Conservation (phyloP, 2,888 invertebrate genomes). For the Plebejus argus region DNA sequence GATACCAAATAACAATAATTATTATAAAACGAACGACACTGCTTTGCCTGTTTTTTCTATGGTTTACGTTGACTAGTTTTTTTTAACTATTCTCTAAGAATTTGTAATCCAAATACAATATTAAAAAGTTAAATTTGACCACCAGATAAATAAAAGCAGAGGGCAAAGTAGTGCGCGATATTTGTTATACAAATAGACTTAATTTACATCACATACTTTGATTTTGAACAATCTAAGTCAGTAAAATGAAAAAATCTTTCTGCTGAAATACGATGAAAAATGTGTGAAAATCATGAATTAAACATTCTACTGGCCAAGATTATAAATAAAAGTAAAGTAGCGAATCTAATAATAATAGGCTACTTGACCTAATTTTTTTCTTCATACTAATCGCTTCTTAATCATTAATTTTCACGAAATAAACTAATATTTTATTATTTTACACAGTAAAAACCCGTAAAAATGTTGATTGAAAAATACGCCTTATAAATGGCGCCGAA, state of each 20-base stretch:
- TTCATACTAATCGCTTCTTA: too few species aligned
- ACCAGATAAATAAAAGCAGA: not conserved
- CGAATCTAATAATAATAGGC: slow-evolving; percentile 18
- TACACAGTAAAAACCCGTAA: too few species aligned
- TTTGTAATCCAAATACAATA: not conserved
- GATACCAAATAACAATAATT: not conserved
- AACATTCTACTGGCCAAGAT: not conserved
- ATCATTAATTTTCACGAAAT: too few species aligned
- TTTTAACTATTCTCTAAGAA: not conserved
- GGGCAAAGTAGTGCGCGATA: not conserved
- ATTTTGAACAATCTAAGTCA: not conserved
- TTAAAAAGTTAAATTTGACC: not conserved
- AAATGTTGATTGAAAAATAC: too few species aligned
- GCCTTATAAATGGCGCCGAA: too few species aligned
- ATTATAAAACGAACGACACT: not conserved
- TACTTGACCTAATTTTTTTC: too few species aligned
- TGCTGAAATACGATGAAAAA: not conserved
- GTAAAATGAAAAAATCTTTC: not conserved
- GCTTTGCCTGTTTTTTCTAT: not conserved
- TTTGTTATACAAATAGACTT: slow-evolving; percentile 27
- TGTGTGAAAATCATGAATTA: not conserved
- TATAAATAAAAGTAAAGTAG: slow-evolving; percentile 24
- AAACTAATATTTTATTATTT: too few species aligned
- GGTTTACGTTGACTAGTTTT: slow-evolving; percentile 1
- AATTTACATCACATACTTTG: slow-evolving; percentile 34